Conservation (phyloP, 2,113 vertebrate species). For the Phyllostomus hastatus region DNA sequence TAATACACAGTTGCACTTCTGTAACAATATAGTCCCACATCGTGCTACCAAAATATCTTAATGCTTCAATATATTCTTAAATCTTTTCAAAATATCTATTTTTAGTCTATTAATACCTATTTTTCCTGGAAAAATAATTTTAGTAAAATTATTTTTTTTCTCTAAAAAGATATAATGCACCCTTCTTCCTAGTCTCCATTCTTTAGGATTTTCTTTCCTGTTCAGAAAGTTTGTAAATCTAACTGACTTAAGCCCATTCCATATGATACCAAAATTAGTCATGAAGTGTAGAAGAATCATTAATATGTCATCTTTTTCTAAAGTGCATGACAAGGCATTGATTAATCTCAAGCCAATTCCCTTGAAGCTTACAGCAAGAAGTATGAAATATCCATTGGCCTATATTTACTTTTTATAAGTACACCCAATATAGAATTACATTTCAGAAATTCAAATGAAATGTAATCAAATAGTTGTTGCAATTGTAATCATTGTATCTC, state of each 20-base stretch:
- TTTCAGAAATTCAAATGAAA: slow-evolving; percentile 46
- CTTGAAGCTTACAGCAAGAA: slow-evolving; percentile 18
- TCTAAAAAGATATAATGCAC: not conserved
- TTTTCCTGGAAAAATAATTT: not conserved
- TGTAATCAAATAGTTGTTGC: not conserved
- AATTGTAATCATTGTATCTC: not conserved
- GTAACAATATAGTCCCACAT: not conserved
- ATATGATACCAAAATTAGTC: slow-evolving; percentile 37
- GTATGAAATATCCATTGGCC: slow-evolving; percentile 20
- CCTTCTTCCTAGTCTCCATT: not conserved
- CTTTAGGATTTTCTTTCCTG: not conserved
- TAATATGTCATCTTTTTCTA: slow-evolving; percentile 25
- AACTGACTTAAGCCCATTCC: slow-evolving; percentile 13
- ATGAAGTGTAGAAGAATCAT: slow-evolving; percentile 25
- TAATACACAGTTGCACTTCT: not conserved
- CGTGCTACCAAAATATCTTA: not conserved
- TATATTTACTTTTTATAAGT: not conserved
- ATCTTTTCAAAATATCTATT: not conserved
- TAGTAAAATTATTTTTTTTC: not conserved
- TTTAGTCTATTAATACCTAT: not conserved
- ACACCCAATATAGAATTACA: not conserved
- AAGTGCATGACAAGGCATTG: slow-evolving; percentile 6
- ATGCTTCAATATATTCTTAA: slow-evolving; percentile 4
- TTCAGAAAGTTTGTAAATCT: slow-evolving; percentile 48
- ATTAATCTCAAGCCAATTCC: slow-evolving; percentile 32